Percentiles rank a stretch among this genome's conserved stretches.
These are phyloP conservation scores for Promerops cafer DNA, from an alignment of 2,113 vertebrate species.

Conservation along the genomic window DNA sequence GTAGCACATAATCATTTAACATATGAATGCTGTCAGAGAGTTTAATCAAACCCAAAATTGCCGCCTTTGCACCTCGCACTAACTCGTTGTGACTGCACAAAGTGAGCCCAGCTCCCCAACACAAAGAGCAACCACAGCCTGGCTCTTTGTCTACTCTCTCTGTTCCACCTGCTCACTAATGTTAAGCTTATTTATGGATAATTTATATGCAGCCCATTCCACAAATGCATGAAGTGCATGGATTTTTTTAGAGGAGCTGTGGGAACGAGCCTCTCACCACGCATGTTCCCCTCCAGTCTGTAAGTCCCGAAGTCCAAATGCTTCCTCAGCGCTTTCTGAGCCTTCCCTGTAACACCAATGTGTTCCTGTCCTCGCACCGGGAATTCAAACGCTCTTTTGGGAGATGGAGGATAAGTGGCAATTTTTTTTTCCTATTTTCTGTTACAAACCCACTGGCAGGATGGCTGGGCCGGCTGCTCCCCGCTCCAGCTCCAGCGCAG, in stretches of 20 bases:
- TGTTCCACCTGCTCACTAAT: constrained; percentile 40
- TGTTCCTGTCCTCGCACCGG: accelerated
- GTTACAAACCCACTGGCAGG: accelerated
- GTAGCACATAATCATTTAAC: not conserved
- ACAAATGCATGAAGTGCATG: not conserved
- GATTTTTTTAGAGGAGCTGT: not conserved
- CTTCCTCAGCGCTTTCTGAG: not conserved
- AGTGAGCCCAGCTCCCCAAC: not conserved
- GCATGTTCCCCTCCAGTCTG: not conserved
- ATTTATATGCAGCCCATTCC: not conserved
- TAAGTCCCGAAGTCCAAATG: accelerated
- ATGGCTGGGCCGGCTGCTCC: not conserved
- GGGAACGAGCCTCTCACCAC: not conserved
- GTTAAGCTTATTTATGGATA: constrained; percentile 15
- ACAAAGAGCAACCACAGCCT: not conserved
- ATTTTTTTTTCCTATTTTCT: accelerated
- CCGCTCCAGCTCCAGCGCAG: accelerated
- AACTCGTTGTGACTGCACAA: constrained; percentile 3
- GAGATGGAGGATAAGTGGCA: no score
- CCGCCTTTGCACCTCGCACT: not conserved
- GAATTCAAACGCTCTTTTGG: not conserved
- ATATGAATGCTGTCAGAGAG: constrained; percentile 26
- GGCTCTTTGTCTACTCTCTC: not conserved
- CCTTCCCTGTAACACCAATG: not conserved
- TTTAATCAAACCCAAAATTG: constrained; percentile 1